A percentile compares a stretch with the other conserved stretches of the same genome.
Evolutionary conservation across 2,797 vertebrate species (phyloP).

Genomic region (Onychomys torridus): DNA sequence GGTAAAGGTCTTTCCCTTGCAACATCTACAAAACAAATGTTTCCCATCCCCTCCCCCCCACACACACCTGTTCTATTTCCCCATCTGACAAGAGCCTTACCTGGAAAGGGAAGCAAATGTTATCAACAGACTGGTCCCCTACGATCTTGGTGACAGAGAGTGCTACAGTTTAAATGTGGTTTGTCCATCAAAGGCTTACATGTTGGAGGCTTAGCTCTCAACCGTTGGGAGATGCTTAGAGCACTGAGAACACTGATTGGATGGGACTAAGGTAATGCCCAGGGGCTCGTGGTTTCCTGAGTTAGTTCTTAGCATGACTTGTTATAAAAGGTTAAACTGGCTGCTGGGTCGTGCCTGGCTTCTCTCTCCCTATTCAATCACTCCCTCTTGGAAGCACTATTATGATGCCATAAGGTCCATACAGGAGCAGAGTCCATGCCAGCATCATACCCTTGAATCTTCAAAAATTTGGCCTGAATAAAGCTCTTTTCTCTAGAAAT

Average conservation of each 20-base stretch:
- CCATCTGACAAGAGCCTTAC: background rate
- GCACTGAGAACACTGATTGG: background rate
- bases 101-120: background rate
- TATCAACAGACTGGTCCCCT: background rate
- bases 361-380: background rate
- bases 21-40: constrained; percentile 29
- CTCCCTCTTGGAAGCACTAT: background rate
- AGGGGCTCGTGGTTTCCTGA: background rate
- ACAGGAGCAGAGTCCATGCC: background rate
- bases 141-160: background rate
- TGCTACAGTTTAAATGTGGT: background rate
- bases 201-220: background rate
- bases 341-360: background rate
- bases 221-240: background rate
- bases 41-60: background rate
- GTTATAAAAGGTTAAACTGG: background rate
- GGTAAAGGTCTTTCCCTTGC: background rate
- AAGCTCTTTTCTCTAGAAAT: background rate
- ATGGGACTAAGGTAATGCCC: background rate
- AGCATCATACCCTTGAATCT: background rate
- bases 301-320: background rate
- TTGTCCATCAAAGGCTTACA: background rate
- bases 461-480: background rate
- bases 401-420: background rate
- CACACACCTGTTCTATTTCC: background rate